Conservation (phyloP, 2,888 invertebrate genomes). For the Sylvicola cinctus region DNA sequence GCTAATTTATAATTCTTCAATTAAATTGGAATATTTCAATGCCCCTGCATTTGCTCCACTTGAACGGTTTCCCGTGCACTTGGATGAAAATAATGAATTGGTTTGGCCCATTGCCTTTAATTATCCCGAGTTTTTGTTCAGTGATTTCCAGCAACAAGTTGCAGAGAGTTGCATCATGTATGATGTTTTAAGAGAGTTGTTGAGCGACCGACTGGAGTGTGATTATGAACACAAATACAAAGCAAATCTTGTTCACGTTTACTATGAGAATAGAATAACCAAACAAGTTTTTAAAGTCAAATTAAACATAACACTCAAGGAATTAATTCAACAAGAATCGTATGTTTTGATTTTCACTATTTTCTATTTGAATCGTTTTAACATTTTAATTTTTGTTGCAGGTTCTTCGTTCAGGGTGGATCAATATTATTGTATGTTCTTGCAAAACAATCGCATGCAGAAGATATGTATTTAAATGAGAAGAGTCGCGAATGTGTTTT, state of each 20-base stretch:
- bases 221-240: conserved; percentile 45
- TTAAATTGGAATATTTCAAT: conserved; percentile 27
- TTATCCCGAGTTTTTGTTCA: conserved; percentile 72
- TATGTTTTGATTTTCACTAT: conserved; percentile 7
- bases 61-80: conserved; percentile 38
- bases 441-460: conserved; percentile 15
- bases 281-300: conserved; percentile 36
- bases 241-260: conserved; percentile 38
- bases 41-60: conserved; percentile 45
- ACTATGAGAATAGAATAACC: conserved; percentile 47
- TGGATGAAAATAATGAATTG: conserved; percentile 34
- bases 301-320: conserved; percentile 31
- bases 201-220: conserved; percentile 49
- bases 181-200: conserved; percentile 41
- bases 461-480: conserved; percentile 18
- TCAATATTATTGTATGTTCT: conserved; percentile 22
- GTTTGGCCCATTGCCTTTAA: conserved; percentile 76
- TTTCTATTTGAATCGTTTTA: not conserved
- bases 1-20: conserved; percentile 15
- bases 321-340: conserved; percentile 33
- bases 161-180: conserved; percentile 40
- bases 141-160: conserved; percentile 71
- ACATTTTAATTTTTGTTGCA: conserved; percentile 7
- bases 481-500: too few species aligned
- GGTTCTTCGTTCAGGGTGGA: conserved; percentile 21